Percentiles rank a stretch among this genome's conserved stretches.
Evolutionary conservation across 2,113 vertebrate species (phyloP).

Genomic region (Platysternon megacephalum): DNA sequence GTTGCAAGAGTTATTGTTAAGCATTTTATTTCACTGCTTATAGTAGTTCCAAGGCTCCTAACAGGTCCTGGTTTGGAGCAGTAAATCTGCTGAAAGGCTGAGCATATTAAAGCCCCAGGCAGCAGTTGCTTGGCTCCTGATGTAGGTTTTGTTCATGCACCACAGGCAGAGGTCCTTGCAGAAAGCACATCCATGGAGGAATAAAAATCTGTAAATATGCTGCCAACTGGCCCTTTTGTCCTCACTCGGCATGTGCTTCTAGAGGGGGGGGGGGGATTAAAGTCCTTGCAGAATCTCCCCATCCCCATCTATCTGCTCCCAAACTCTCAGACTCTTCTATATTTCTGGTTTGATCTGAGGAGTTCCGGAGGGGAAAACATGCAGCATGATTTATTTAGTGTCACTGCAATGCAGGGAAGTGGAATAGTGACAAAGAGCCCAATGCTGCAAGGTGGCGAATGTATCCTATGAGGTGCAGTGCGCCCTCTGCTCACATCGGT

Average conservation of each 20-base stretch:
- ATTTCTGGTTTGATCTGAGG: not conserved
- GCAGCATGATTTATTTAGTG: not conserved
- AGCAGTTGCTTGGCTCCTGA: slow-evolving; percentile 8
- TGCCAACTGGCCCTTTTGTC: not conserved
- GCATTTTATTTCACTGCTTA: not conserved
- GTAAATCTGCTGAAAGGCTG: slow-evolving; percentile 8
- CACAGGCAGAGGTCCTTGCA: slow-evolving; percentile 9
- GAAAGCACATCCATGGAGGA: not conserved
- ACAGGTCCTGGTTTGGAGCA: not conserved
- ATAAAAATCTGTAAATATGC: not conserved
- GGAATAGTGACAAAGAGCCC: not conserved
- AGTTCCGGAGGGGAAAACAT: not conserved
- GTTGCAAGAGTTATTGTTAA: not conserved
- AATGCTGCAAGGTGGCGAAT: not conserved
- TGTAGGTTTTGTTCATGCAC: not conserved
- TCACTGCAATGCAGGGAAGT: not conserved
- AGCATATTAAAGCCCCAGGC: not conserved
- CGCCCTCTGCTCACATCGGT: not conserved
- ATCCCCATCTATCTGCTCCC: not conserved
- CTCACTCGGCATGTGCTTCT: not conserved
- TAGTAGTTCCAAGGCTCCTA: not conserved
- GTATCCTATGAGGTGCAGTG: not conserved
- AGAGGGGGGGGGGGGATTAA: not conserved
- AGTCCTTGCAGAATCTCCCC: not conserved
- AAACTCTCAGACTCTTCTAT: not conserved